A percentile compares a stretch with the other conserved stretches of the same genome.
phyloP scores from a whole-genome alignment of 1,140 invertebrate genomes.

The Subanguina moxae region DNA sequence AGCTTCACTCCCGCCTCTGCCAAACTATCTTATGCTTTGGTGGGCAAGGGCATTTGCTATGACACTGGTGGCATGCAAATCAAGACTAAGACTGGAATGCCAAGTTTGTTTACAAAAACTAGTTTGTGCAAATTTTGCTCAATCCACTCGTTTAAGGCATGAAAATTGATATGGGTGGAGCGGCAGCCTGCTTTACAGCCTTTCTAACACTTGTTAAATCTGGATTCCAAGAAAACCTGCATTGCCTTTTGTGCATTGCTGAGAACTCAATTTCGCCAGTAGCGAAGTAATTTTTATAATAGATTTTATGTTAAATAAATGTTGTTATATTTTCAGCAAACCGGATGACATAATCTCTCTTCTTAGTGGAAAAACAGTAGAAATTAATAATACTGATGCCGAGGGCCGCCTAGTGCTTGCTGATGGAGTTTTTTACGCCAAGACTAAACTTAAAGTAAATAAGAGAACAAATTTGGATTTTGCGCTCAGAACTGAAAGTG shows the following conservation, averaged over 20 bases:
- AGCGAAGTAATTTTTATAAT: constrained; percentile 25
- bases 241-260: constrained; percentile 81
- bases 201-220: constrained; percentile 72
- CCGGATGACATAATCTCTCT: constrained; percentile 83
- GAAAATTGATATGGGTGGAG: constrained; percentile 75
- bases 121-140: background rate
- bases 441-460: constrained; percentile 39
- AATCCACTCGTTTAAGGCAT: constrained; percentile 65
- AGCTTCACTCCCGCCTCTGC: constrained; percentile 69
- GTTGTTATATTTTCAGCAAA: constrained; percentile 31
- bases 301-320: no score
- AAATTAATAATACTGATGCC: constrained; percentile 72
- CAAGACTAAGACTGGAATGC: constrained; percentile 69
- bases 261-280: constrained; percentile 79
- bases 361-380: constrained; percentile 81
- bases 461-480: no score
- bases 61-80: constrained; percentile 86
- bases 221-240: constrained; percentile 73
- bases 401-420: constrained; percentile 79
- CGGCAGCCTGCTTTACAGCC: constrained; percentile 77
- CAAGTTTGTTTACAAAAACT: constrained; percentile 34
- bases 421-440: constrained; percentile 63
- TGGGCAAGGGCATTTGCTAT: constrained; percentile 86
- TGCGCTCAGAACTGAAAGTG: no score
- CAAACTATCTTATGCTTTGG: constrained; percentile 65